Conservation (phyloP, 2,797 vertebrate genomes). For the Myripristis jacobus region DNA sequence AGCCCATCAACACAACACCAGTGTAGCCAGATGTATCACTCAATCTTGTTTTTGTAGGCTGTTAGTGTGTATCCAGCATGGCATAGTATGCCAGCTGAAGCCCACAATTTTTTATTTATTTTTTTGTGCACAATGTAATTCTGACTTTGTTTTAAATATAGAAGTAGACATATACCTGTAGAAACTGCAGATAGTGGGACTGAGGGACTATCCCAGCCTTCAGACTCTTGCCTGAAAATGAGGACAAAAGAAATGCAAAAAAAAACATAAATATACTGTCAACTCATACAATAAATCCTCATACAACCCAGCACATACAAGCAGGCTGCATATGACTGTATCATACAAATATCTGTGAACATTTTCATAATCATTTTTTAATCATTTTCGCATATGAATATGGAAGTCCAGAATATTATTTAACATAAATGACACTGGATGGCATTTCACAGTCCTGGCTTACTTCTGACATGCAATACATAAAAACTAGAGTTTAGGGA, state of each 20-base stretch:
- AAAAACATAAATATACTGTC: background rate
- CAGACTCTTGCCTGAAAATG: conserved; percentile 48
- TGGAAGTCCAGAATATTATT: background rate
- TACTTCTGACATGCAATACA: background rate
- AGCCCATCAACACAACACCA: background rate
- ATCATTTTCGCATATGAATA: background rate
- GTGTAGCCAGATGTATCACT: background rate
- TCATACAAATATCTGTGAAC: background rate
- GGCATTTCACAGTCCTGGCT: background rate
- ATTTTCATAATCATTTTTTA: background rate
- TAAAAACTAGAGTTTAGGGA: no score
- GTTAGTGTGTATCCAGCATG: background rate
- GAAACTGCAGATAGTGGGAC: conserved; percentile 39
- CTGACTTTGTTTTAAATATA: background rate
- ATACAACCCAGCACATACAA: background rate
- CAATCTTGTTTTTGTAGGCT: background rate
- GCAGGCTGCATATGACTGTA: background rate
- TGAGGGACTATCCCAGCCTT: conserved; percentile 38
- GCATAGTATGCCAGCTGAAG: background rate
- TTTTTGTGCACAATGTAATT: background rate
- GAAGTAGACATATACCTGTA: conserved; percentile 60
- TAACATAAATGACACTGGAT: background rate
- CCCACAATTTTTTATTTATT: no score
- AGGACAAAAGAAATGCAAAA: conserved; percentile 1
- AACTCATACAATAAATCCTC: background rate